Conservation (phyloP, 2,113 vertebrate genomes). For the Coptodon bakossiorum region DNA sequence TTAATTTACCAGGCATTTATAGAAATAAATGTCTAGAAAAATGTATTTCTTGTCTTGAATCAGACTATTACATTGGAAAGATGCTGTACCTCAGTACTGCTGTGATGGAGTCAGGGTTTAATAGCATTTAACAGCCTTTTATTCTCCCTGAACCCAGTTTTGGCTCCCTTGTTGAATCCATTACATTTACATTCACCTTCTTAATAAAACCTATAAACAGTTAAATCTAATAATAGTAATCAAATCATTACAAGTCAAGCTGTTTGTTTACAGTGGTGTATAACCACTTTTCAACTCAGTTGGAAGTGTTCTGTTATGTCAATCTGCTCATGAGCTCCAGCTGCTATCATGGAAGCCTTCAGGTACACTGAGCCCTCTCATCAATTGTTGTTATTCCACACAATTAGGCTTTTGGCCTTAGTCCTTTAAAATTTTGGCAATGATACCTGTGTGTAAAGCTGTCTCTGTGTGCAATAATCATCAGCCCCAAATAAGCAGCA, state of each 20-base stretch:
- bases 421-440: background rate
- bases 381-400: constrained; percentile 24
- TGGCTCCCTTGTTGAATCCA: background rate
- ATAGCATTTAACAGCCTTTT: background rate
- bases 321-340: background rate
- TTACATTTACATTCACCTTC: background rate
- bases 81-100: background rate
- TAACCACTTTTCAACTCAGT: background rate
- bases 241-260: background rate
- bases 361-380: background rate
- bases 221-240: background rate
- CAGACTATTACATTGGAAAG: background rate
- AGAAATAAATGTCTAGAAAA: background rate
- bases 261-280: background rate
- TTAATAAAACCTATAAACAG: background rate
- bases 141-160: background rate
- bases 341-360: constrained; percentile 2
- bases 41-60: background rate
- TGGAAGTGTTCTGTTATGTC: background rate
- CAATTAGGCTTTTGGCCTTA: constrained; percentile 37
- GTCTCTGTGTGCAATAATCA: background rate
- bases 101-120: background rate
- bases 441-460: background rate
- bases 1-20: background rate
- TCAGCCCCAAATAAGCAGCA: background rate